These are phyloP conservation scores for Apamea monoglypha DNA, from an alignment of 2,888 invertebrate species.

Conservation along the genomic window DNA sequence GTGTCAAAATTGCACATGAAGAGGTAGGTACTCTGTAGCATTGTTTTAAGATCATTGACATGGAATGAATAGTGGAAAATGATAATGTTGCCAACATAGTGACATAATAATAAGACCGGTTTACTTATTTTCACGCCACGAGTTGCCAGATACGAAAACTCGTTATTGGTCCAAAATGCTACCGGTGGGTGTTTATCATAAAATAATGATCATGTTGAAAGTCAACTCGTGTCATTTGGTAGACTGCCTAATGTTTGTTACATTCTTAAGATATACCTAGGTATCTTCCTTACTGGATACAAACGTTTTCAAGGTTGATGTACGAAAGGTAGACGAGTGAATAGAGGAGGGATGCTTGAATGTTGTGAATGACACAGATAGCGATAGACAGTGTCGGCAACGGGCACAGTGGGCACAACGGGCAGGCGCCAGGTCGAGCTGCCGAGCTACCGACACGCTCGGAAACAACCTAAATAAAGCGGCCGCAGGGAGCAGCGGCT, in stretches of 20 bases:
- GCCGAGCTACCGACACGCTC: constrained; percentile 76
- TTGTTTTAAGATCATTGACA: constrained; percentile 74
- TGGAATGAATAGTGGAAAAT: constrained; percentile 74
- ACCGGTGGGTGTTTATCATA: constrained; percentile 56
- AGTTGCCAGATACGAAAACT: constrained; percentile 59
- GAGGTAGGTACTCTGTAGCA: constrained; percentile 47
- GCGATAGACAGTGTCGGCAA: constrained; percentile 53
- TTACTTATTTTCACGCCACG: constrained; percentile 64
- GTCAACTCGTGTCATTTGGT: constrained; percentile 38
- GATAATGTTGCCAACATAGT: constrained; percentile 70
- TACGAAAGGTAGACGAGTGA: constrained; percentile 39
- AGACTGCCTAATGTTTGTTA: constrained; percentile 26
- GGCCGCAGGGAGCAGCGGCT: constrained; percentile 87
- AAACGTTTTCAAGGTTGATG: constrained; percentile 47
- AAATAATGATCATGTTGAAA: constrained; percentile 40
- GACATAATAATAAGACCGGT: constrained; percentile 71
- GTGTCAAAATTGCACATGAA: constrained; percentile 51
- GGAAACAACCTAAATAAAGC: constrained; percentile 88
- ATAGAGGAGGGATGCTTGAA: constrained; percentile 52
- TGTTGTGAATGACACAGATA: constrained; percentile 66
- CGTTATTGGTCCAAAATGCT: constrained; percentile 46
- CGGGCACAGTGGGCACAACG: constrained; percentile 56
- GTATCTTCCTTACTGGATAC: constrained; percentile 21
- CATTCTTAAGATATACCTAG: constrained; percentile 5
- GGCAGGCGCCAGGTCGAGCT: constrained; percentile 69